Percentiles rank a stretch among this genome's conserved stretches.
Evolutionary conservation across 2,113 vertebrate genomes (phyloP).

Genomic region (Coptodon bakossiorum): DNA sequence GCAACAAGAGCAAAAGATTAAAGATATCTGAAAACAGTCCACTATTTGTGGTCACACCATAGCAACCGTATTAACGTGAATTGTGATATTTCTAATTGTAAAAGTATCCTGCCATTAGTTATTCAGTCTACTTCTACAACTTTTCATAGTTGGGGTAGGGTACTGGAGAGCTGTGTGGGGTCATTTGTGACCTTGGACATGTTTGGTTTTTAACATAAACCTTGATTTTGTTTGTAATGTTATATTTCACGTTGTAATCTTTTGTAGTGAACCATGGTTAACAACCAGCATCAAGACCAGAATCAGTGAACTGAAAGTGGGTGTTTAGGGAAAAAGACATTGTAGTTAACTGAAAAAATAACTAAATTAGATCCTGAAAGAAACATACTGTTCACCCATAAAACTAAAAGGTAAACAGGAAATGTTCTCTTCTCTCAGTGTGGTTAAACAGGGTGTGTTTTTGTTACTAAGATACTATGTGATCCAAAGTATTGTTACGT

Average conservation of each 20-base stretch:
- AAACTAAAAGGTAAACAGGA: neutral
- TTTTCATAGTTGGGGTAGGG: neutral
- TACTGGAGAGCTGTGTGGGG: neutral
- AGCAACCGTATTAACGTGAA: neutral
- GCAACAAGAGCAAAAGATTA: neutral
- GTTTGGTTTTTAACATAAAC: neutral
- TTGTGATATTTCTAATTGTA: neutral
- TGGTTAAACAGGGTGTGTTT: neutral
- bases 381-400: neutral
- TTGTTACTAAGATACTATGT: neutral
- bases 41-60: neutral
- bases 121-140: neutral
- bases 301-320: neutral
- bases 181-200: neutral
- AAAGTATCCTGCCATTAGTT: neutral
- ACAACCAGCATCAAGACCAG: neutral
- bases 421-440: neutral
- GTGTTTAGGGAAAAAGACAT: neutral
- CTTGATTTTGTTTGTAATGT: neutral
- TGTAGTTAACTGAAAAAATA: neutral
- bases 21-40: neutral
- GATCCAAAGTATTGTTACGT: neutral
- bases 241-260: neutral
- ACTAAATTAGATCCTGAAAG: neutral
- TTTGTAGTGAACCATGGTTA: neutral